These are phyloP conservation scores for Cancer borealis DNA, from an alignment of 2,888 invertebrate genomes.

Conservation along the genomic window DNA sequence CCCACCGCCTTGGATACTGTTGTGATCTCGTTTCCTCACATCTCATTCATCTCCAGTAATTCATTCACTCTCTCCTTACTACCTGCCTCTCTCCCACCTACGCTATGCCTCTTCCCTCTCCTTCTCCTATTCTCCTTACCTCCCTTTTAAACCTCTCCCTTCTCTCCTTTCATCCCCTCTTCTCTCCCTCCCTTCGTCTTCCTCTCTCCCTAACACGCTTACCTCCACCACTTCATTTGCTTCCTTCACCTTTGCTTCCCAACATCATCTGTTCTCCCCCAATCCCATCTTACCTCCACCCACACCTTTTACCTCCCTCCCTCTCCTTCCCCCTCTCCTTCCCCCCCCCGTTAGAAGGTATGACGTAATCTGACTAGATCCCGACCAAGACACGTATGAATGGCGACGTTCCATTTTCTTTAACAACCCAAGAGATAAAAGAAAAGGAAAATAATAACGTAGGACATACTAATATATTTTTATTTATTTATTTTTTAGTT, in stretches of 20 bases:
- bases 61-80: neutral
- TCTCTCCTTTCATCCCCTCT: neutral
- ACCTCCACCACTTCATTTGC: neutral
- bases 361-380: conserved; percentile 11
- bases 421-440: conserved; percentile 11
- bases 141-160: neutral
- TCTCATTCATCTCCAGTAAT: neutral
- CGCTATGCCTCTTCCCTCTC: neutral
- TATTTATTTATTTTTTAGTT: neutral
- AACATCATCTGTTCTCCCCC: neutral
- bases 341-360: neutral
- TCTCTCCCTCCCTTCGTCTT: neutral
- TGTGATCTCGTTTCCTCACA: neutral
- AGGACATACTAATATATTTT: too few relatives aligned
- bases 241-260: neutral
- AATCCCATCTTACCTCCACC: neutral
- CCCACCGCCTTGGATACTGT: neutral
- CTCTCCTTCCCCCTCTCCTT: neutral
- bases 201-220: neutral
- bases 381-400: neutral
- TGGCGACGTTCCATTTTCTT: conserved; percentile 20
- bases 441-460: neutral
- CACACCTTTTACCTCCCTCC: neutral
- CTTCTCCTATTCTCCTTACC: neutral
- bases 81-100: neutral